Evolutionary conservation across 1,140 invertebrate species (phyloP).

Genomic region (Drosophila yakuba): DNA sequence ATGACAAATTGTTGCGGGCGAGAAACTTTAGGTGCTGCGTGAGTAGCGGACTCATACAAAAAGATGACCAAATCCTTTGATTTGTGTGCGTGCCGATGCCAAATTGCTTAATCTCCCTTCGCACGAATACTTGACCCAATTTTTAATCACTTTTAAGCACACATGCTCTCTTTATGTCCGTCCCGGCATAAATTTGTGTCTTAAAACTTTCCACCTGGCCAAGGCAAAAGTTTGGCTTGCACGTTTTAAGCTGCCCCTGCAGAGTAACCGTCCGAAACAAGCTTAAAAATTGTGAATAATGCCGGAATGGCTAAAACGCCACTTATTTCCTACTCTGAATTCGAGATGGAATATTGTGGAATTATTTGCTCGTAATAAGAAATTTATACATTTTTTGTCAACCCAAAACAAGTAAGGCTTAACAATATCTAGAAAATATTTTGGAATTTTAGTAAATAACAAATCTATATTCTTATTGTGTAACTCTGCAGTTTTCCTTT

Average conservation of each 20-base stretch:
- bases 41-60: slow-evolving; percentile 29
- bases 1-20: slow-evolving; percentile 49
- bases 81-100: slow-evolving; percentile 69
- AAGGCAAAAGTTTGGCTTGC: slow-evolving; percentile 68
- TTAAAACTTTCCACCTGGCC: slow-evolving; percentile 66
- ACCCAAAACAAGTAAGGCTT: not conserved
- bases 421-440: no score
- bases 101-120: slow-evolving; percentile 76
- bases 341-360: slow-evolving; percentile 24
- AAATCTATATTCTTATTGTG: no score
- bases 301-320: slow-evolving; percentile 27
- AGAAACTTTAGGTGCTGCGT: slow-evolving; percentile 26
- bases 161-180: slow-evolving; percentile 50
- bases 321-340: slow-evolving; percentile 5
- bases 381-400: not conserved
- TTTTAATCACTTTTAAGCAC: slow-evolving; percentile 80
- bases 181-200: slow-evolving; percentile 73
- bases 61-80: slow-evolving; percentile 75
- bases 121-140: slow-evolving; percentile 81
- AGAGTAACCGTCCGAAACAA: slow-evolving; percentile 48
- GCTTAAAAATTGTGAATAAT: slow-evolving; percentile 54
- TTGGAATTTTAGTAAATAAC: no score
- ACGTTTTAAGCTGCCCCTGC: slow-evolving; percentile 71
- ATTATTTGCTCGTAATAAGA: no score
- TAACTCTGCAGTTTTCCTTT: not conserved